Evolutionary conservation across 2,888 invertebrate genomes (phyloP).

Genomic region (Caenorhabditis japonica): DNA sequence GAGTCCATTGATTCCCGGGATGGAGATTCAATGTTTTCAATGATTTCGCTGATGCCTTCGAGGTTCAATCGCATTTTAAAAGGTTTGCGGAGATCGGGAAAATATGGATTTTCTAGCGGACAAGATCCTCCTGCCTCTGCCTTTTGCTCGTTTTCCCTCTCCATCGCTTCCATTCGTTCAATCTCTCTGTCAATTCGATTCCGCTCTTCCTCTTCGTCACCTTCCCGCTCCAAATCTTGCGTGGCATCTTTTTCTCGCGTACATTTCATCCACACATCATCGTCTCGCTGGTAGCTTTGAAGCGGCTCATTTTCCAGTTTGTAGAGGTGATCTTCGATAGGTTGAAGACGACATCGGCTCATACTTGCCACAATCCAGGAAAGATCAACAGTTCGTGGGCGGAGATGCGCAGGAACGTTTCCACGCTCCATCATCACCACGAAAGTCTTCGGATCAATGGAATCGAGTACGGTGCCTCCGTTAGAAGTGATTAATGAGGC

Average conservation of each 20-base stretch:
- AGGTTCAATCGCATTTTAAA: conserved; percentile 44
- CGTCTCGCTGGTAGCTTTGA: conserved; percentile 11
- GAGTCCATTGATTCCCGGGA: conserved; percentile 13
- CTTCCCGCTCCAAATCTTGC: conserved; percentile 14
- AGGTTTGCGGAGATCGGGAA: conserved; percentile 34
- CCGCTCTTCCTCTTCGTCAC: conserved; percentile 25
- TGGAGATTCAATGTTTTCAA: conserved; percentile 39
- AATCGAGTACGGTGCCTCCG: conserved; percentile 19
- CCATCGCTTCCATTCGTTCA: neutral
- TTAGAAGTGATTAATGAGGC: conserved; percentile 9
- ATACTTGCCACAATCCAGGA: conserved; percentile 41
- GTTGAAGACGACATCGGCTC: conserved; percentile 8
- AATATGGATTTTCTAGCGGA: conserved; percentile 27
- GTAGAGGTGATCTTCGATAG: conserved; percentile 7
- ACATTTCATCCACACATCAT: conserved; percentile 43
- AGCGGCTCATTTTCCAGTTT: conserved; percentile 5
- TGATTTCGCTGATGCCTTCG: conserved; percentile 19
- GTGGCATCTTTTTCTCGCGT: conserved; percentile 26
- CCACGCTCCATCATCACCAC: conserved; percentile 12
- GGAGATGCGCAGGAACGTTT: neutral
- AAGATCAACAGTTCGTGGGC: conserved; percentile 16
- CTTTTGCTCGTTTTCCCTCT: neutral
- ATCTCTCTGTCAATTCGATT: conserved; percentile 1
- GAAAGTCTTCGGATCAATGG: conserved; percentile 1
- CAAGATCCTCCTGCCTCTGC: neutral